Base-by-base conservation (phyloP, 2,888 invertebrate genomes). In the Anaspis maculata region DNA sequence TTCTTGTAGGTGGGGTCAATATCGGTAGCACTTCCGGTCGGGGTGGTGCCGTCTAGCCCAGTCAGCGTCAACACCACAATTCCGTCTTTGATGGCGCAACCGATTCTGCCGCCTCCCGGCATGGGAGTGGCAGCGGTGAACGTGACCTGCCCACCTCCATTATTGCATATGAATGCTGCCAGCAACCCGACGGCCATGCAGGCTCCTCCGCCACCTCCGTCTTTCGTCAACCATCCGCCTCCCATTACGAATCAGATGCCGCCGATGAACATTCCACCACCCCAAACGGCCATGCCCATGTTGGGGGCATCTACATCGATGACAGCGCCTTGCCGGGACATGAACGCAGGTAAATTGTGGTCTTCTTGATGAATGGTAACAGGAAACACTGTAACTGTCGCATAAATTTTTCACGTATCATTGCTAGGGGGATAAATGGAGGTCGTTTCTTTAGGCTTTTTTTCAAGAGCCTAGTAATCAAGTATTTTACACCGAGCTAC, bases 191-290 rank as follows among this genome's bases (percentile, higher is more conserved):
- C 11, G 3, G 12, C n/a, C 11, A 9, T 25, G 25, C 25, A 25
- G 13, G 32, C 53, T 15, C 52, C 50, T 25, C 39, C 45, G 10
- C 53, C 55, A 5, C 58, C 61, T 6, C 60, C 62, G 2, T 54
- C 55, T 7, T 59, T 58, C 44, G 49, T 61, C 24, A 57, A 46
- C 35, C 58, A 60, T 36, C 59, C 60, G 15, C 62, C 62, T 6
- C 59, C 61, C 3, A 39, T 57, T 14, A 48, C 55, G 2, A 55
- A 34, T 37, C 58, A 59, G 36, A 54, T 59, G 49, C 60, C 64
- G 11, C 61, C 64, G 30, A 58, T 71, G 50, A 69, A 66, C 41
- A 54, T 69, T 27, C 70, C 71, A 34, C 69, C 70, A 4, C 69
- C 69, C 5, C 58, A 45, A 5, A 57, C 61, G 13, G 52, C 59